phyloP scores from a whole-genome alignment of 2,888 invertebrate species.

The Agrotis clavis region DNA sequence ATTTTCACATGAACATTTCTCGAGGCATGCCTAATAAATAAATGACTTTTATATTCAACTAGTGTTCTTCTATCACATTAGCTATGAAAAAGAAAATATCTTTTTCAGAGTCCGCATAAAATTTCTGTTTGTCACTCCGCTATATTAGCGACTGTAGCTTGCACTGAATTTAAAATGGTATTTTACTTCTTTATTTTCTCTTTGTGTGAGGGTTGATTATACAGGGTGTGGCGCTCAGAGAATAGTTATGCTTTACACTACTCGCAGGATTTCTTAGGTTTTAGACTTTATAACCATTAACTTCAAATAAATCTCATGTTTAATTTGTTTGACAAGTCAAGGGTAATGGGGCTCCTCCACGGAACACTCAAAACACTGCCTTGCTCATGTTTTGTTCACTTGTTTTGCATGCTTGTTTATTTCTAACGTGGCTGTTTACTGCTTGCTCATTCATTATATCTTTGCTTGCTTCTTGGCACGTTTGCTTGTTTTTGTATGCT shows the following conservation, averaged over 20 bases:
- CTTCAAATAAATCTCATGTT: slow-evolving; percentile 17
- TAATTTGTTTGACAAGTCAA: slow-evolving; percentile 21
- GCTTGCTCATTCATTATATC: slow-evolving; percentile 1
- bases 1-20: slow-evolving; percentile 72
- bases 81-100: slow-evolving; percentile 57
- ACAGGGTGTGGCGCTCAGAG: neutral
- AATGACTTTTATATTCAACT: slow-evolving; percentile 68
- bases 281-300: slow-evolving; percentile 22
- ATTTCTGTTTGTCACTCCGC: slow-evolving; percentile 54
- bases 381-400: slow-evolving; percentile 33
- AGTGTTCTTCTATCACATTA: slow-evolving; percentile 62
- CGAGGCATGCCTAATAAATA: slow-evolving; percentile 64
- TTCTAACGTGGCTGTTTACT: slow-evolving; percentile 3
- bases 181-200: slow-evolving; percentile 33
- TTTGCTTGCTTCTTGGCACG: slow-evolving; percentile 16
- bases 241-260: slow-evolving; percentile 22
- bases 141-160: slow-evolving; percentile 52
- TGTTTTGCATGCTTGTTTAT: slow-evolving; percentile 23
- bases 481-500: slow-evolving; percentile 8
- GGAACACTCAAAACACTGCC: slow-evolving; percentile 37
- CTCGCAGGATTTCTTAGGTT: slow-evolving; percentile 1
- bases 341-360: slow-evolving; percentile 17
- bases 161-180: slow-evolving; percentile 49
- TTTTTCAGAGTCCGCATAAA: slow-evolving; percentile 42
- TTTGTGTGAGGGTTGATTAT: slow-evolving; percentile 27